Conservation (phyloP, 2,888 invertebrate species). For the Limnephilus auricula region DNA sequence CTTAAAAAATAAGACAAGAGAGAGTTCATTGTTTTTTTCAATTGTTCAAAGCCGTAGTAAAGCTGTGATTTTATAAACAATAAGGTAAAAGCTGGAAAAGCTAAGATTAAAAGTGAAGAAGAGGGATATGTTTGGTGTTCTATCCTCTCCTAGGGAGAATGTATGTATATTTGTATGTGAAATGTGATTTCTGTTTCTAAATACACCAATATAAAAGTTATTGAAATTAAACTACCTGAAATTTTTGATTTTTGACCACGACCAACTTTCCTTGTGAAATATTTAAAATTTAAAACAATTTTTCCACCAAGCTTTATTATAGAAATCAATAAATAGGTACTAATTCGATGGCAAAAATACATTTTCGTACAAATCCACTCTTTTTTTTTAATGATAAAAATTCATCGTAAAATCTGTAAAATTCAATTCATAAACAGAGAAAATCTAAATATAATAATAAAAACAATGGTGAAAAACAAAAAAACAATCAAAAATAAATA, state of each 20-base stretch:
- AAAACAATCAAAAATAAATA: constrained; percentile 22
- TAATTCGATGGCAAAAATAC: constrained; percentile 6
- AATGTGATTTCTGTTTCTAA: neutral
- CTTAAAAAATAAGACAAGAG: neutral
- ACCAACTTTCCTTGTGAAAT: neutral
- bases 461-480: constrained; percentile 20
- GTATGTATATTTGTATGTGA: neutral
- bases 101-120: neutral
- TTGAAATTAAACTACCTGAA: no score
- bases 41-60: neutral
- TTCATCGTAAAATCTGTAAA: constrained; percentile 55
- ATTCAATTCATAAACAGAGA: constrained; percentile 36
- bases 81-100: no score
- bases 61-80: neutral
- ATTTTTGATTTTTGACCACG: neutral
- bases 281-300: neutral
- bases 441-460: constrained; percentile 22
- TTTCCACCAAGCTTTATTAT: neutral
- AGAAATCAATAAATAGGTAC: neutral
- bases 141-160: neutral
- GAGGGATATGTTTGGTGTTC: neutral
- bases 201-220: no score
- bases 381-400: neutral
- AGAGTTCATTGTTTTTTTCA: neutral
- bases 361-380: neutral